Base-by-base conservation (phyloP, 2,888 invertebrate species). In the Cheilosia urbana region DNA sequence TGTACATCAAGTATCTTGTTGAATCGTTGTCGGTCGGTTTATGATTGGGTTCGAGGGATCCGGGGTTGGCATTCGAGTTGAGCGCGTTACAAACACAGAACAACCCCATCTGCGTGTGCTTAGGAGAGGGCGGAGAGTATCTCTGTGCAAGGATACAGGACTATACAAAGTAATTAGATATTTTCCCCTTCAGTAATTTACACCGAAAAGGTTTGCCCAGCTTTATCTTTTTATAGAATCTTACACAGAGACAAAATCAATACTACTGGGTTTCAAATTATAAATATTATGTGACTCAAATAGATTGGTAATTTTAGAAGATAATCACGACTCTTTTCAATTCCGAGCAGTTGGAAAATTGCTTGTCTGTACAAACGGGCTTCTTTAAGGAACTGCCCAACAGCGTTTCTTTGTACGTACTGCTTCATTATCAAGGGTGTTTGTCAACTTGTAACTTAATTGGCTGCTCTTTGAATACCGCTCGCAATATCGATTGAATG, bases 151-250 rank as follows among this genome's bases (percentile, higher is more conserved):
- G 11, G 47, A 51, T 51, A 57, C 55, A 55, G 47, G 55, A 5
- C 15, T 30, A 40, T 49, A 17, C 34, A 45, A 75, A 60, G 58
- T 76, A 76, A 76, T 76, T 58, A 68, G 51, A 76, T 68, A 66
- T 58, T 60, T 76, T 27, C 68, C 68, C 27, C 66, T 68, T 76
- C 42, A 68, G 49, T 49, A 68, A 76, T 60, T 76, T 76, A 53
- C 57, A 57, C 21, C 37, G 17, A 47, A 65, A 75, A 75, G 75
- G 75, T 17, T 65, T 65, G 34, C 5, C 65, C 57, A 27, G 42
- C 47, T 7, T 5, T 30, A 24, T 37, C 65, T 66, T 40, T 65
- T 66, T 40, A 24, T 40, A 66, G 65, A 45, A 21, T 5, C 2
- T 15, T n/a, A 40, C 27, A 24, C 24, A 40, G 17, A 13, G 55